These are phyloP conservation scores for Coendou prehensilis DNA, from an alignment of 2,797 vertebrate species.

Conservation along the genomic window DNA sequence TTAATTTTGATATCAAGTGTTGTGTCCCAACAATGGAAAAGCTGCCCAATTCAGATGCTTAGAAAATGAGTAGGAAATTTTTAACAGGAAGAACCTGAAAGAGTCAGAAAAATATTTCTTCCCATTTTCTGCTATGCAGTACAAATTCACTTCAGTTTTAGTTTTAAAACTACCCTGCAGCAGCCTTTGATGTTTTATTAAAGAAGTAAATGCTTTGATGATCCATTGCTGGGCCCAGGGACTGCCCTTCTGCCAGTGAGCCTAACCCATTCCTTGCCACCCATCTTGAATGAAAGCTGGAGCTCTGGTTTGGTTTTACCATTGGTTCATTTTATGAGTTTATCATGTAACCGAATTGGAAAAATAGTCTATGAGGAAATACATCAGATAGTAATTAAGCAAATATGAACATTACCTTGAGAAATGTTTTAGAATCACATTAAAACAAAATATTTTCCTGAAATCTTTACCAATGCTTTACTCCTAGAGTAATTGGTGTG, in stretches of 20 bases:
- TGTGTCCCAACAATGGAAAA: background rate
- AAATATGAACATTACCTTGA: background rate
- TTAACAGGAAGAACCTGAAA: conserved; percentile 10
- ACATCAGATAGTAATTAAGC: background rate
- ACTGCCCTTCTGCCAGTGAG: background rate
- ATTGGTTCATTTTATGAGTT: background rate
- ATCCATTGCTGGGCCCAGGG: background rate
- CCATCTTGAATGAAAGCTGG: background rate
- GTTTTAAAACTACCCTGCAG: background rate
- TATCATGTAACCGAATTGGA: background rate
- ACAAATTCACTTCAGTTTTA: conserved; percentile 54
- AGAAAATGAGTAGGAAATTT: background rate
- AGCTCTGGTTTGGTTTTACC: background rate
- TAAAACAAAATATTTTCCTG: conserved; percentile 25
- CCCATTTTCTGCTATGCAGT: background rate
- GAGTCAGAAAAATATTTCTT: conserved; percentile 39
- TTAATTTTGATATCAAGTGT: background rate
- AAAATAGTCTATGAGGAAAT: background rate
- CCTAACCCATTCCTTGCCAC: background rate
- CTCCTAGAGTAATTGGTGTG: background rate
- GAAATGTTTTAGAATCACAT: background rate
- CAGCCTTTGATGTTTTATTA: conserved; percentile 63
- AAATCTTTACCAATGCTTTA: conserved; percentile 19
- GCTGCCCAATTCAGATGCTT: background rate
- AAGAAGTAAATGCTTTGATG: conserved; percentile 59